phyloP scores from a whole-genome alignment of 2,797 vertebrate species.

The Loriculus beryllinus region DNA sequence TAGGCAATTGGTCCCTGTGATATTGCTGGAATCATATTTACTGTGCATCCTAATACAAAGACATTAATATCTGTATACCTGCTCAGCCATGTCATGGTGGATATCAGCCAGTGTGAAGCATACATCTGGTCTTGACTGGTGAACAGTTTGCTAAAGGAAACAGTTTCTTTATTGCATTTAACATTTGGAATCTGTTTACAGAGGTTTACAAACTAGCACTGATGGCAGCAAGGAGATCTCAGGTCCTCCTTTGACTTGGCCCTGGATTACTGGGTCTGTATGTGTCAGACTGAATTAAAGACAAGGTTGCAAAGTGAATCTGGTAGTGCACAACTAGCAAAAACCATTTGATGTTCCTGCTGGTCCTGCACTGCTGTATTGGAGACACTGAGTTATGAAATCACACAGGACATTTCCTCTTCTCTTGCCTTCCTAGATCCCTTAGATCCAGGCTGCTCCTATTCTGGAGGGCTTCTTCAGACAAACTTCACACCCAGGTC shows the following conservation, averaged over 20 bases:
- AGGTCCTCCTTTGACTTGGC: not conserved
- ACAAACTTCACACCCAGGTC: not conserved
- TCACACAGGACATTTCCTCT: not conserved
- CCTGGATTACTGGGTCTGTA: not conserved
- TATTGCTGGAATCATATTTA: conserved; percentile 29
- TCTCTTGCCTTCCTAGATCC: not conserved
- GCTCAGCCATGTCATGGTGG: not conserved
- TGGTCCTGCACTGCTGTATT: not conserved
- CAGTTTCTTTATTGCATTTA: not conserved
- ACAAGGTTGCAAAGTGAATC: not conserved
- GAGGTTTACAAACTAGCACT: not conserved
- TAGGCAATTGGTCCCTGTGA: not conserved
- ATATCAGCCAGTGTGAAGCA: not conserved
- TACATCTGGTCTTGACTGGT: not conserved
- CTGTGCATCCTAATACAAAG: not conserved
- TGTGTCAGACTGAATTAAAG: not conserved
- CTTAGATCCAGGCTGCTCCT: not conserved
- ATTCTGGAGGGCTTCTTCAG: not conserved
- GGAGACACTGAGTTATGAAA: not conserved
- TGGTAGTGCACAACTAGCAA: not conserved
- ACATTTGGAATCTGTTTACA: not conserved
- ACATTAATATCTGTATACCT: not conserved
- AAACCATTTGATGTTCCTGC: not conserved
- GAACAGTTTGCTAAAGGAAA: not conserved
- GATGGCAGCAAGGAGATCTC: not conserved